These are phyloP conservation scores for Acomys russatus DNA, from an alignment of 2,797 vertebrate genomes.

Conservation along the genomic window DNA sequence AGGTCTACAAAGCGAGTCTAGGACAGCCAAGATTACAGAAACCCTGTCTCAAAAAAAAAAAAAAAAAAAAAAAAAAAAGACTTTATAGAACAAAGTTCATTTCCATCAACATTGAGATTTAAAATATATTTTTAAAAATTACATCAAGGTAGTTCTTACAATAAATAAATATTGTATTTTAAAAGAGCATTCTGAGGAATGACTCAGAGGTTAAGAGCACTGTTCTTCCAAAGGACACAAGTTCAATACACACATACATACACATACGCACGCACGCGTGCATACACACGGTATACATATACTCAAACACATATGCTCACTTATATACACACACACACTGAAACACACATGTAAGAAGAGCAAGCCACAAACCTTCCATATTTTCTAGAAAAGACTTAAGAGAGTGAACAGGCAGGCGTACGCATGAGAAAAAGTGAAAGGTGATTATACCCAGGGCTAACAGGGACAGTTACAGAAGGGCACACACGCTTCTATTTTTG, in stretches of 20 bases:
- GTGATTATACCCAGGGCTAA: fast-evolving
- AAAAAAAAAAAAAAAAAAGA: no score
- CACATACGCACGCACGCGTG: no score
- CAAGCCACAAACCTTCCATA: neutral
- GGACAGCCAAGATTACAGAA: no score
- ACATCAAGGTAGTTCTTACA: neutral
- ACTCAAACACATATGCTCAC: neutral
- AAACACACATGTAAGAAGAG: neutral
- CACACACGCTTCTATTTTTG: neutral
- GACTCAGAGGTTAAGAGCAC: neutral
- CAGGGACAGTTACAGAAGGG: fast-evolving
- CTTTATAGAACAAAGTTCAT: neutral
- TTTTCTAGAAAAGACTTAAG: neutral
- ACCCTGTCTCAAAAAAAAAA: no score
- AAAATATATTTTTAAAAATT: neutral
- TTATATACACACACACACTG: neutral
- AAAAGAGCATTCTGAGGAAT: neutral
- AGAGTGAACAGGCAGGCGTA: neutral
- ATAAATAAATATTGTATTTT: neutral
- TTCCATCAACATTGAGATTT: neutral
- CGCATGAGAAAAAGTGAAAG: neutral
- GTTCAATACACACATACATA: neutral
- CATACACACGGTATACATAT: neutral
- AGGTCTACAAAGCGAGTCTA: no score
- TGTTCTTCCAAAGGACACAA: neutral